A percentile compares a stretch with the other conserved stretches of the same genome.
Conservation (phyloP, 2,888 invertebrate species). For the Tenthredo notha region DNA sequence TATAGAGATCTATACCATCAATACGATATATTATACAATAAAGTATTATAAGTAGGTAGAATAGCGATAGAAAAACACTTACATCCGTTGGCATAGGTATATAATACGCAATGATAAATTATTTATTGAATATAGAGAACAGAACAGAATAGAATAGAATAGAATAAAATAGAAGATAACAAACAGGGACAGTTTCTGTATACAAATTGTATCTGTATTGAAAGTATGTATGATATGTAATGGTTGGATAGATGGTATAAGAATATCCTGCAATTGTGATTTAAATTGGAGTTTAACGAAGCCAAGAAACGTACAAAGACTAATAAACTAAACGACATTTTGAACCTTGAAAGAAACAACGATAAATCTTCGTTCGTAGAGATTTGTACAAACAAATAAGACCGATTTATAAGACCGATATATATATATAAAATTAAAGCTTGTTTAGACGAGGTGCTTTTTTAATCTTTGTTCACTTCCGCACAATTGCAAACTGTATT, state of each 20-base stretch:
- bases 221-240: neutral
- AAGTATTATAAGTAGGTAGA: neutral
- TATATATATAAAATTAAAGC: neutral
- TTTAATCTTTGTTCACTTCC: neutral
- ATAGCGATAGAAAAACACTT: neutral
- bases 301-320: slow-evolving; percentile 1
- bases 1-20: neutral
- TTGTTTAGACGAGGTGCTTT: neutral
- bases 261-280: slow-evolving; percentile 31
- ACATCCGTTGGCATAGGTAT: slow-evolving; percentile 22
- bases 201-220: neutral
- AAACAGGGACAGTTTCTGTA: neutral
- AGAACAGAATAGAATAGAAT: neutral
- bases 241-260: neutral
- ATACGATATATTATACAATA: neutral
- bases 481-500: neutral
- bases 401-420: neutral
- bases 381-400: neutral
- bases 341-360: slow-evolving; percentile 14
- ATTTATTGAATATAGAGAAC: neutral
- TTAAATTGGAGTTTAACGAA: slow-evolving; percentile 25
- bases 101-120: neutral
- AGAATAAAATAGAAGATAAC: neutral
- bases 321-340: neutral
- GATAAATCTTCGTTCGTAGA: slow-evolving; percentile 1